These are phyloP conservation scores for Varecia variegata DNA, from an alignment of 2,797 vertebrate genomes.

Conservation along the genomic window DNA sequence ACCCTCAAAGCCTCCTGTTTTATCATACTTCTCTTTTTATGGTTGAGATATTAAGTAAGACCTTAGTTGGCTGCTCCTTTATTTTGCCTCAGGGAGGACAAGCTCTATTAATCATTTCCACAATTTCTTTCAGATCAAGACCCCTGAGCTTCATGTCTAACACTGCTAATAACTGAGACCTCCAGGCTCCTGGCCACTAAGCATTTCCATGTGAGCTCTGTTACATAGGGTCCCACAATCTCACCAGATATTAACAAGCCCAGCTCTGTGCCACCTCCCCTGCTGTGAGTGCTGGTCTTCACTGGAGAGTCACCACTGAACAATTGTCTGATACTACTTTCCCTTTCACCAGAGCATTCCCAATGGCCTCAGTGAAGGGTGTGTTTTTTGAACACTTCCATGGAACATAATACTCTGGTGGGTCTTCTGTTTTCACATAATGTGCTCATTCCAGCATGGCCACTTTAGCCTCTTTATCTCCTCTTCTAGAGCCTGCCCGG, in stretches of 20 bases:
- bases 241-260: background rate
- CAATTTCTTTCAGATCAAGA: background rate
- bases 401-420: too few relatives aligned
- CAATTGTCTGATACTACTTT: background rate
- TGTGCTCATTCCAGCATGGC: background rate
- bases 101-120: background rate
- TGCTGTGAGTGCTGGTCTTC: too few relatives aligned
- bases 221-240: background rate
- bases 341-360: background rate
- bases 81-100: background rate
- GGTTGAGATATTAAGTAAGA: background rate
- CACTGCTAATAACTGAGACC: background rate
- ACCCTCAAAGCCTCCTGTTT: background rate
- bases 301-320: background rate
- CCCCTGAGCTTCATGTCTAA: background rate
- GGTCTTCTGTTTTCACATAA: background rate
- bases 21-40: background rate
- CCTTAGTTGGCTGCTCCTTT: background rate
- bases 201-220: background rate
- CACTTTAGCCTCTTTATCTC: background rate
- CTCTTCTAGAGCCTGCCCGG: background rate
- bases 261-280: background rate
- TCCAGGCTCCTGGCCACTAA: background rate
- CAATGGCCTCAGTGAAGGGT: background rate
- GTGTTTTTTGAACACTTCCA: background rate